Conservation (phyloP, 2,797 vertebrate species). For the Danio tinwini region DNA sequence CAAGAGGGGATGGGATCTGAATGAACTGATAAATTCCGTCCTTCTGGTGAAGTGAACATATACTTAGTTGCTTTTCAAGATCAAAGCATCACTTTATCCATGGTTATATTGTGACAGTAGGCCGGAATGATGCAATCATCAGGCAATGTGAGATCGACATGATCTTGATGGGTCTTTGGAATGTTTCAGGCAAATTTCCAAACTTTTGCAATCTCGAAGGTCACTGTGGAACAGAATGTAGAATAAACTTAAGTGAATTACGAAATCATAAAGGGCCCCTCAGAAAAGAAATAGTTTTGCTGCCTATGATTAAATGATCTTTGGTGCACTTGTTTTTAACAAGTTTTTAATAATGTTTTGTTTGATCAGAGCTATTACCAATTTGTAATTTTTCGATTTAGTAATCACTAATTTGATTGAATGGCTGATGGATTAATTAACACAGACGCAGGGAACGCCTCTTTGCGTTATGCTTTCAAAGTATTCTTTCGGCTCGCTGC, state of each 20-base stretch:
- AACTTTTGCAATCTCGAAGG: not conserved
- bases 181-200: not conserved
- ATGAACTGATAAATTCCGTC: not conserved
- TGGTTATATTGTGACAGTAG: conserved; percentile 15
- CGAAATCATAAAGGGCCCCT: not conserved
- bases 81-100: conserved; percentile 5
- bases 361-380: too few relatives aligned
- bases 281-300: not conserved
- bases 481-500: too few relatives aligned
- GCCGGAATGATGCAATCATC: conserved; percentile 19
- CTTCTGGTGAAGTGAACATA: not conserved
- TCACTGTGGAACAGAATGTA: not conserved
- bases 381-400: too few relatives aligned
- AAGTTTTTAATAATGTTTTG: too few relatives aligned
- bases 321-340: not conserved
- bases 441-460: too few relatives aligned
- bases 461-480: too few relatives aligned
- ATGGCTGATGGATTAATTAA: too few relatives aligned
- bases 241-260: not conserved
- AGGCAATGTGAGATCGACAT: conserved; percentile 11
- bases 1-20: not conserved
- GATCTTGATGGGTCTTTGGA: not conserved
- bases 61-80: conserved; percentile 17
- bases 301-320: not conserved
- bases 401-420: too few relatives aligned